A percentile compares a stretch with the other conserved stretches of the same genome.
Evolutionary conservation across 1,140 invertebrate species (phyloP).

Genomic region (Orchesella cincta): DNA sequence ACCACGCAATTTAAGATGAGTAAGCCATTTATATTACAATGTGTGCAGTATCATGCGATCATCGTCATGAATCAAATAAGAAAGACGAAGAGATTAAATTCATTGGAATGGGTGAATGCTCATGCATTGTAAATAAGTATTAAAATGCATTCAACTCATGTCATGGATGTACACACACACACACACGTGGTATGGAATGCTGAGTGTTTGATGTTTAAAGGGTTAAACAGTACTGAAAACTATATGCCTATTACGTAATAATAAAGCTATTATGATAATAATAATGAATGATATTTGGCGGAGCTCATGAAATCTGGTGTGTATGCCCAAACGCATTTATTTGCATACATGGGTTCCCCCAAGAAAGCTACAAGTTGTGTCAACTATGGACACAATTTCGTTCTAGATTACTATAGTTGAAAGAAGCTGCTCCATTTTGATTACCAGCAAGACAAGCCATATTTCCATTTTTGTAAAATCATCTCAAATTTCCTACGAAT

Average conservation of each 20-base stretch:
- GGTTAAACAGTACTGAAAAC: too few species aligned
- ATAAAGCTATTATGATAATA: background rate
- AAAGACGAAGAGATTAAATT: background rate
- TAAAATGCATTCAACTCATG: too few species aligned
- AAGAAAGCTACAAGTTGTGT: too few species aligned
- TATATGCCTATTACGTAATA: background rate
- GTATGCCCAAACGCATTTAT: background rate
- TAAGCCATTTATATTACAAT: background rate
- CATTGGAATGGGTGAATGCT: background rate
- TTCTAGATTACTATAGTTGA: too few species aligned
- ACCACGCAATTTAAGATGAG: background rate
- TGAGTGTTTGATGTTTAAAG: too few species aligned
- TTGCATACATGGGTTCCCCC: too few species aligned
- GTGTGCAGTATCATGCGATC: background rate
- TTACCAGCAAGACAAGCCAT: background rate
- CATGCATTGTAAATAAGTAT: background rate
- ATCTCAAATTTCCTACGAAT: constrained; percentile 8
- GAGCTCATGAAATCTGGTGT: background rate
- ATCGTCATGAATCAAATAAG: background rate
- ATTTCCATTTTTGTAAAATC: constrained; percentile 25
- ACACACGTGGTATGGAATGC: too few species aligned
- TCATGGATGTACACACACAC: too few species aligned
- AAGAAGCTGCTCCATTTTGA: constrained; percentile 21
- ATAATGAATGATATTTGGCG: background rate
- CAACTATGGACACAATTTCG: too few species aligned